phyloP scores from a whole-genome alignment of 2,888 invertebrate species.

The Cepaea hortensis region DNA sequence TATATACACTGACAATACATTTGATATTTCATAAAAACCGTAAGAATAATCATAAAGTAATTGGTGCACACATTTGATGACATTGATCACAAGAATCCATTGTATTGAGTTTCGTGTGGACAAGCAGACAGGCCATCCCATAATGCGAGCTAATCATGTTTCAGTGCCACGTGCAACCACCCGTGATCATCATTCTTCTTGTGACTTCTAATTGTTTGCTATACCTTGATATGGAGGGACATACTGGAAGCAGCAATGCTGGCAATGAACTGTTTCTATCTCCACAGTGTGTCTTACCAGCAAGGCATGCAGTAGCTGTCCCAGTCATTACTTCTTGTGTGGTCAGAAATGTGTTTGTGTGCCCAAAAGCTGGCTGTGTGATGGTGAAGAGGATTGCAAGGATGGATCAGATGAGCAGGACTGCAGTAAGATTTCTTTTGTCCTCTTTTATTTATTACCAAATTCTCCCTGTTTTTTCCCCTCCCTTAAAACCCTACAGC shows the following conservation, averaged over 20 bases:
- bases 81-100: too few relatives aligned
- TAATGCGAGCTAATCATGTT: too few relatives aligned
- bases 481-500: not conserved
- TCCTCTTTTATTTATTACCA: not conserved
- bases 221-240: not conserved
- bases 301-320: conserved; percentile 58
- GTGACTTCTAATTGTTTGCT: not conserved
- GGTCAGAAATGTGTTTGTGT: conserved; percentile 78
- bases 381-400: conserved; percentile 97
- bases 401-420: conserved; percentile 97
- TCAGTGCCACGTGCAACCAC: too few relatives aligned
- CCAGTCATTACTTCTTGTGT: conserved; percentile 68
- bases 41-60: too few relatives aligned
- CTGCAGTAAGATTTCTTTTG: conserved; percentile 66
- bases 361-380: conserved; percentile 86
- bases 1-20: too few relatives aligned
- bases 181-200: too few relatives aligned
- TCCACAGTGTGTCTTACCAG: not conserved
- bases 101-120: too few relatives aligned
- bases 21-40: too few relatives aligned
- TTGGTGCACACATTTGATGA: too few relatives aligned
- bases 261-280: not conserved
- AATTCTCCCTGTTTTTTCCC: not conserved
- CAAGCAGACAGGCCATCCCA: too few relatives aligned
- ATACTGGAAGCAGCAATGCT: not conserved